Base-by-base conservation (phyloP, 2,113 vertebrate genomes). In the Cervus canadensis region DNA sequence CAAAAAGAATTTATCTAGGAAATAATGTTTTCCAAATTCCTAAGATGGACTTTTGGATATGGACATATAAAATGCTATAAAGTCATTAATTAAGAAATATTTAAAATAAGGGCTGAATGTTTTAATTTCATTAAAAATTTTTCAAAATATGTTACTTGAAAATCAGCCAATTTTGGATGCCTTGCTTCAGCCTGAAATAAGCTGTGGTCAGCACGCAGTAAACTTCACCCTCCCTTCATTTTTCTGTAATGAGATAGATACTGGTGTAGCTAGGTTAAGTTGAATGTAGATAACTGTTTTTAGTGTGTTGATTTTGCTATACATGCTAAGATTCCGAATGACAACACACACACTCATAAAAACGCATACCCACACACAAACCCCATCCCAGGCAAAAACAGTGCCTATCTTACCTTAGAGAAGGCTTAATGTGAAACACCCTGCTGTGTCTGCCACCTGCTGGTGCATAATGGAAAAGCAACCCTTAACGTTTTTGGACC, bases 401-500 rank as follows among this genome's bases (percentile, higher is more conserved):
- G 43, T 2, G 21, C 23, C 57, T 60, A n/a, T n/a, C n/a, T 93
- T 81, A 19, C 30, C 33, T 86, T 83, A 30, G 9, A 10, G 59
- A 74, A 54, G 52, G 0, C 52, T 17, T 43, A 5, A 56, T 56
- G 17, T 12, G 64, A 40, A 98, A 92, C 6, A 23, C 81, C 95
- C 94, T 94, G 87, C 76, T 25, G 23, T 67, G 97, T 93, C 96
- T 97, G 98, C 98, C 98, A 98, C 95, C 99, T 99, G 96, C 98
- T 98, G 99, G 98, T 85, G 1, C 0, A 23, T 1, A 0, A 0
- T 0, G 7, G 96, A 60, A 96, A 84, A 94, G 90, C 98, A 97
- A 19, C 1, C 26, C 1, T 48, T 2, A 33, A 2, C 12, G 2
- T 5, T 21, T 25, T 9, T 0, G 45, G 28, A 0, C 13, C 6